Evolutionary conservation across 2,888 invertebrate species (phyloP).

Genomic region (Drosophila mimetica): DNA sequence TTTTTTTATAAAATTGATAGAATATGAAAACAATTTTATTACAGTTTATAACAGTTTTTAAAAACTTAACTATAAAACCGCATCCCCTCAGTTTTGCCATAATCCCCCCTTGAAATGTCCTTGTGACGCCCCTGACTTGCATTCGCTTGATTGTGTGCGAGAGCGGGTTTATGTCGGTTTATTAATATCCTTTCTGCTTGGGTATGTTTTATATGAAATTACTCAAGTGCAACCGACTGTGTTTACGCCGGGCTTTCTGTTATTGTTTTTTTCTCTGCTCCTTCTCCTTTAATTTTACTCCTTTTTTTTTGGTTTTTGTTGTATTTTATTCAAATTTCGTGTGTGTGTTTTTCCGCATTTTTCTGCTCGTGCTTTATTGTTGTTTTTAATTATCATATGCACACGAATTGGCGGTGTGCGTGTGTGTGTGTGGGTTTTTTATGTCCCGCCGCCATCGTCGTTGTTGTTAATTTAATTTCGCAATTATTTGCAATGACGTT

Average conservation of each 20-base stretch:
- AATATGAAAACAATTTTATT: no score
- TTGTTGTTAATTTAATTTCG: constrained; percentile 53
- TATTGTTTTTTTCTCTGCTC: constrained; percentile 23
- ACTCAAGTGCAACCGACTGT: constrained; percentile 79
- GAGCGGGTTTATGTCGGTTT: constrained; percentile 73
- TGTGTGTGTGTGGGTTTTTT: constrained; percentile 29
- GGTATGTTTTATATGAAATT: constrained; percentile 78
- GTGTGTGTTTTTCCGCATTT: constrained; percentile 28
- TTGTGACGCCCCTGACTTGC: constrained; percentile 17
- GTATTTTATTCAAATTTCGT: constrained; percentile 34
- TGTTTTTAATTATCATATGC: constrained; percentile 65
- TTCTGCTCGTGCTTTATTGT: constrained; percentile 36
- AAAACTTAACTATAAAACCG: no score
- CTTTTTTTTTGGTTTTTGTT: background rate
- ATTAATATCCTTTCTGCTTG: constrained; percentile 81
- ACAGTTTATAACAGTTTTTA: no score
- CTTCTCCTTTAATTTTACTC: constrained; percentile 12
- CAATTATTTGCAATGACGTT: constrained; percentile 65
- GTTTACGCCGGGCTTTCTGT: constrained; percentile 64
- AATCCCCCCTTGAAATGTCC: background rate
- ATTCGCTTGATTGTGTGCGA: constrained; percentile 21
- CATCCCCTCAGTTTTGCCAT: background rate
- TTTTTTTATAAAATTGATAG: no score
- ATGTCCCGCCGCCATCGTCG: constrained; percentile 17
- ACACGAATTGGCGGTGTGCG: constrained; percentile 37